Percentiles rank a stretch among this genome's conserved stretches.
Conservation (phyloP, 2,888 invertebrate genomes). For the Nymphalis urticae region DNA sequence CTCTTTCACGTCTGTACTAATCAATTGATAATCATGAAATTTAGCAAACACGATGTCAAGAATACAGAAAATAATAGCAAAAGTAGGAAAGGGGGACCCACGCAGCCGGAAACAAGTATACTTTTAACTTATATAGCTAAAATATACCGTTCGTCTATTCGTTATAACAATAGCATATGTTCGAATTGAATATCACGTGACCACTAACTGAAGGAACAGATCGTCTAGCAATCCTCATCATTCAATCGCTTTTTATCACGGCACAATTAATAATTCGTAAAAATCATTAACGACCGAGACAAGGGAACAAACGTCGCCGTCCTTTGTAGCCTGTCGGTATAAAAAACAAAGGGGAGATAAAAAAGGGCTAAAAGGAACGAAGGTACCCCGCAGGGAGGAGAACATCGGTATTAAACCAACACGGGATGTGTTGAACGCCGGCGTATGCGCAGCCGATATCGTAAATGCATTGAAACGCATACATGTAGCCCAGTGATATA, state of each 20-base stretch:
- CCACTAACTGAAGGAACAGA: constrained; percentile 8
- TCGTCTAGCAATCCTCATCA: constrained; percentile 60
- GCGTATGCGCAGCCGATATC: constrained; percentile 39
- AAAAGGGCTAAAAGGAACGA: constrained; percentile 52
- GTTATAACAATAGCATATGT: constrained; percentile 10
- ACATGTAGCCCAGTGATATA: constrained; percentile 29
- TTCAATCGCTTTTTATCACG: constrained; percentile 72
- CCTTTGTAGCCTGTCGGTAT: constrained; percentile 70
- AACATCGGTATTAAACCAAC: constrained; percentile 65
- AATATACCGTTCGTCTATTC: not conserved
- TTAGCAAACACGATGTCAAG: no score
- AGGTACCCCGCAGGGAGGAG: constrained; percentile 63
- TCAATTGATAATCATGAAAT: no score
- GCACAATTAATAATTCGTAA: constrained; percentile 80
- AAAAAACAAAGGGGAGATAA: constrained; percentile 53
- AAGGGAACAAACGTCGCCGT: constrained; percentile 79
- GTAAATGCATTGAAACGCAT: constrained; percentile 25
- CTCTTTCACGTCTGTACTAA: no score
- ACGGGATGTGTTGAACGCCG: constrained; percentile 67
- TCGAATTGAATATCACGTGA: constrained; percentile 3
- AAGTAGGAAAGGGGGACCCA: no score
- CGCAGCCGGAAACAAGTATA: no score
- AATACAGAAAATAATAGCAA: no score
- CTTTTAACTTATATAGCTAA: no score
- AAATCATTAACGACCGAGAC: constrained; percentile 79